These are phyloP conservation scores for Drosophila prostipennis DNA, from an alignment of 2,888 invertebrate genomes.

Conservation along the genomic window DNA sequence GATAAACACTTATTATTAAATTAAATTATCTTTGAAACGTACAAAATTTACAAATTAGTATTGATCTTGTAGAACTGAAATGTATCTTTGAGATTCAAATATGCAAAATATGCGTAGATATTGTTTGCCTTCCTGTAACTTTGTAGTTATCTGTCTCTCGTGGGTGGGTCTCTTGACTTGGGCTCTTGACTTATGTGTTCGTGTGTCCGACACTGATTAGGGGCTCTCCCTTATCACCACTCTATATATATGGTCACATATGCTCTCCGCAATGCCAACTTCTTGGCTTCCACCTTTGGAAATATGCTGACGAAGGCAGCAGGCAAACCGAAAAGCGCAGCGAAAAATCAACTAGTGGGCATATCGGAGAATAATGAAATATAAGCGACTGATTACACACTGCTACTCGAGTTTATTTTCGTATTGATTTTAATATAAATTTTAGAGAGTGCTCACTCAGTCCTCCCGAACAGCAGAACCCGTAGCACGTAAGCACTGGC, in stretches of 20 bases:
- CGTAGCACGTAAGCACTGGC: constrained; percentile 51
- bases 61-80: no score
- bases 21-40: no score
- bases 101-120: not conserved
- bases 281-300: constrained; percentile 34
- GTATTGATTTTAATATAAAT: constrained; percentile 56
- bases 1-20: no score
- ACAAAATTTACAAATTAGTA: no score
- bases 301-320: constrained; percentile 65
- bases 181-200: not conserved
- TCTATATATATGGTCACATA: constrained; percentile 21
- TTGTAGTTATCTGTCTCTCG: not conserved
- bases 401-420: constrained; percentile 44
- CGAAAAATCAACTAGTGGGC: constrained; percentile 31
- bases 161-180: not conserved
- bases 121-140: not conserved
- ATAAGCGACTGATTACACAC: constrained; percentile 69
- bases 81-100: no score
- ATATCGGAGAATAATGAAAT: constrained; percentile 60
- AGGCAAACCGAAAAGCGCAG: constrained; percentile 57
- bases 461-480: constrained; percentile 41
- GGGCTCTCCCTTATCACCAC: constrained; percentile 29
- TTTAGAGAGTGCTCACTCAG: constrained; percentile 47
- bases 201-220: constrained; percentile 29
- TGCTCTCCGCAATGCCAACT: constrained; percentile 11